phyloP scores from a whole-genome alignment of 1,140 invertebrate species.

The Melitaea cinxia region DNA sequence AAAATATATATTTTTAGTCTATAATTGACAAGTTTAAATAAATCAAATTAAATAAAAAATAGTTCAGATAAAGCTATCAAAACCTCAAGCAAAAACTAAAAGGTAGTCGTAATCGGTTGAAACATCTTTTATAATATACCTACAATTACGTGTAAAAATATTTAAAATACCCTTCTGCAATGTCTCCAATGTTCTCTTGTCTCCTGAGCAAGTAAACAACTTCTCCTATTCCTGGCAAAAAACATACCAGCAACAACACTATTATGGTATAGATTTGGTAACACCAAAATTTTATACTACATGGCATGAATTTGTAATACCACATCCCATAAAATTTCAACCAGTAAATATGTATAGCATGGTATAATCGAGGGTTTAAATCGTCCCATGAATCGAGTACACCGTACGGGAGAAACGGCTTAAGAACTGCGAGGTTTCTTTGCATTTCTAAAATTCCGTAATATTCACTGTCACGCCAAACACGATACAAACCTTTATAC shows the following conservation, averaged over 20 bases:
- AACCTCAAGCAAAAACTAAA: no score
- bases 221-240: conserved; percentile 74
- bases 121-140: no score
- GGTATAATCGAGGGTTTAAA: conserved; percentile 67
- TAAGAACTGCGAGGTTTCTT: conserved; percentile 49
- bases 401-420: conserved; percentile 62
- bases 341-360: conserved; percentile 77
- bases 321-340: conserved; percentile 78
- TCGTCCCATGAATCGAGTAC: conserved; percentile 65
- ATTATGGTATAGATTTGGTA: conserved; percentile 58
- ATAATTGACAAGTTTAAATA: no score
- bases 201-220: conserved; percentile 69
- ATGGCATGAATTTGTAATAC: conserved; percentile 62
- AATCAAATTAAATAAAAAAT: no score
- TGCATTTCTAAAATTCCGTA: conserved; percentile 49
- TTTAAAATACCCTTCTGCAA: conserved; percentile 72
- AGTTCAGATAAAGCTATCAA: background rate
- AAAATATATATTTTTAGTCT: no score
- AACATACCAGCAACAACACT: conserved; percentile 73
- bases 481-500: conserved; percentile 45
- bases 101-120: no score
- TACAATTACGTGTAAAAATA: no score
- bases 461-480: conserved; percentile 44
- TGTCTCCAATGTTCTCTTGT: conserved; percentile 70
- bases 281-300: conserved; percentile 60